Percentiles rank a stretch among this genome's conserved stretches.
Evolutionary conservation across 2,888 invertebrate species (phyloP).

Genomic region (Muschampia plurimacula): DNA sequence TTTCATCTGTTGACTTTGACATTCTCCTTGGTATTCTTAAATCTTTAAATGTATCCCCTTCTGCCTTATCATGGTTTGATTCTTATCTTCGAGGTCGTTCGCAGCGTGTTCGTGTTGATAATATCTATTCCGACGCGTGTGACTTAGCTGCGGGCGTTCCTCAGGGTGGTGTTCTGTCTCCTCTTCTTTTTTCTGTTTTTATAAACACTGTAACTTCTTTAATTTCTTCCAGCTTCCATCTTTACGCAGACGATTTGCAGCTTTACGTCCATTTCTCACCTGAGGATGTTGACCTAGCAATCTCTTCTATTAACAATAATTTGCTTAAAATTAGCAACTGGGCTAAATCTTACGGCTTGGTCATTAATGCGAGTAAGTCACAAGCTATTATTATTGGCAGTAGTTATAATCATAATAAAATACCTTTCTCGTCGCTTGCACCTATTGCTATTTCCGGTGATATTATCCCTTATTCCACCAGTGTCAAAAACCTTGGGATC

Average conservation of each 20-base stretch:
- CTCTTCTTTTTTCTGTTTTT: not conserved
- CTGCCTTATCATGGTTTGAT: not conserved
- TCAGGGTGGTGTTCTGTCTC: not conserved
- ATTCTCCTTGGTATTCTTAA: not conserved
- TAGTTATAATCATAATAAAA: not conserved
- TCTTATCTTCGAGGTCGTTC: constrained; percentile 9
- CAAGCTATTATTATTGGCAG: not conserved
- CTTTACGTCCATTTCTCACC: too few species aligned
- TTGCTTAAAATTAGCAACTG: not conserved
- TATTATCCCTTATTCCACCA: too few species aligned
- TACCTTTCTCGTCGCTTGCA: not conserved
- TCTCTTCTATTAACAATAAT: constrained; percentile 9
- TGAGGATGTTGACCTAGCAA: not conserved
- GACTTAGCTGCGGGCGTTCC: not conserved
- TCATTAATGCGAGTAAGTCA: constrained; percentile 4
- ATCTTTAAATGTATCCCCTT: not conserved
- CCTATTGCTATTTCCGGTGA: too few species aligned
- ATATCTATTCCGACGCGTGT: not conserved
- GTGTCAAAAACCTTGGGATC: too few species aligned
- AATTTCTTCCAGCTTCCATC: too few species aligned
- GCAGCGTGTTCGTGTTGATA: not conserved
- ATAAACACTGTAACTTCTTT: too few species aligned
- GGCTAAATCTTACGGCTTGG: constrained; percentile 17
- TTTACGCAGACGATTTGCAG: too few species aligned
- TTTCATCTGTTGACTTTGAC: not conserved